Evolutionary conservation across 2,888 invertebrate genomes (phyloP).

Genomic region (Ophion ventricosus): DNA sequence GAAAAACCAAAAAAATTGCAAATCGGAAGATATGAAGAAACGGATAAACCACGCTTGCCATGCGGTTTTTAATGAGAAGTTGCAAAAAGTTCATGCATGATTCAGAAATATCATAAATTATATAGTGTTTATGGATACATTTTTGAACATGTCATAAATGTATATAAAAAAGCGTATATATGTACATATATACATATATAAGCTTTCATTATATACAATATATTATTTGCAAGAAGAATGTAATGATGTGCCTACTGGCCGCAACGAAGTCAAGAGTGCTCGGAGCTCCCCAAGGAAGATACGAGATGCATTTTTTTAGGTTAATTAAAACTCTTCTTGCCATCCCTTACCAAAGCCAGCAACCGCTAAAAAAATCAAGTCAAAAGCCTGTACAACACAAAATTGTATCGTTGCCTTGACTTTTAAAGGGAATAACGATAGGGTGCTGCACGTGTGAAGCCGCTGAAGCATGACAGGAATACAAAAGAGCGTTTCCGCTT

Average conservation of each 20-base stretch:
- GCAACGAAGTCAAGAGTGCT: conserved; percentile 18
- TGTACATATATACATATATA: no score
- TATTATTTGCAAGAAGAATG: not conserved
- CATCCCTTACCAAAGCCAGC: not conserved
- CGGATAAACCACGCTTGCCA: no score
- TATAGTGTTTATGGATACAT: no score
- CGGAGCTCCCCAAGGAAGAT: not conserved
- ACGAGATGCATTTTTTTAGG: conserved; percentile 4
- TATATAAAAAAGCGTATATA: no score
- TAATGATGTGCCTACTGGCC: not conserved
- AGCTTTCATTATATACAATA: no score
- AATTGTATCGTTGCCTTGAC: not conserved
- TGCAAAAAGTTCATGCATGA: no score
- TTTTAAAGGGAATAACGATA: not conserved
- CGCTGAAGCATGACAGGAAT: conserved; percentile 7
- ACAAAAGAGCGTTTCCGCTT: conserved; percentile 54
- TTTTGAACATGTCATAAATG: no score
- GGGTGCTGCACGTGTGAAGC: conserved; percentile 6
- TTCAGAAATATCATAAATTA: no score
- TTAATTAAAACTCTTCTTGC: conserved; percentile 12
- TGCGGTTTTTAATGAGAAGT: no score
- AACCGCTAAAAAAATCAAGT: conserved; percentile 1
- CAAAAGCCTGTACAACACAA: not conserved
- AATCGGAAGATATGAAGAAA: no score
- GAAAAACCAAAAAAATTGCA: no score